Evolutionary conservation across 1,140 invertebrate genomes (phyloP).

Genomic region (Asbolus verrucosus): DNA sequence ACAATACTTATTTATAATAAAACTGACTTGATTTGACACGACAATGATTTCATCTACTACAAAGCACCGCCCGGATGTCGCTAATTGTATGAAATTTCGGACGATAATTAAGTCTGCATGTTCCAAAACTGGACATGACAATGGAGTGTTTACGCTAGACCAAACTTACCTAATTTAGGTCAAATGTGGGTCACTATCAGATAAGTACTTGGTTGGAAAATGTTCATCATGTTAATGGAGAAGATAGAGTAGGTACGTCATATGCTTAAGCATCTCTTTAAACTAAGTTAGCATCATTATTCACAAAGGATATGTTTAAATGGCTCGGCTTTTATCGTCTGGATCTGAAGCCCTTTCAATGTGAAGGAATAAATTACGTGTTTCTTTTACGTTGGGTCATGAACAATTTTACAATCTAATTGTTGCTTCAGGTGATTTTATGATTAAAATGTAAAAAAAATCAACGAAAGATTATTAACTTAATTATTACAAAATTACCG

Average conservation of each 20-base stretch:
- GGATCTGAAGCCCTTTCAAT: no score
- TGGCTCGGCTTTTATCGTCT: neutral
- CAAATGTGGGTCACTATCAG: constrained; percentile 10
- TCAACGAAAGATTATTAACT: neutral
- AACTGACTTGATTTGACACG: no score
- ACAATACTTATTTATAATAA: no score
- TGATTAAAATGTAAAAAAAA: neutral
- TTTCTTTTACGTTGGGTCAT: neutral
- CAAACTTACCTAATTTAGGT: constrained; percentile 7
- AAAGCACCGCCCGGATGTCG: no score
- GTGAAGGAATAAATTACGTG: neutral
- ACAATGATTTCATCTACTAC: no score
- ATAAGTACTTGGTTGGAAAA: constrained; percentile 1
- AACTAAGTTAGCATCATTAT: constrained; percentile 1
- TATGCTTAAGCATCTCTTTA: constrained; percentile 2
- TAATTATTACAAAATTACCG: neutral
- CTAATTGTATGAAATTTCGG: no score
- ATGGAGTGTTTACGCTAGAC: neutral
- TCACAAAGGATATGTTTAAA: constrained; percentile 2
- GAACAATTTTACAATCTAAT: neutral
- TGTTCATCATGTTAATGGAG: constrained; percentile 7
- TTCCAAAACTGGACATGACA: neutral
- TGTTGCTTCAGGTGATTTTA: neutral
- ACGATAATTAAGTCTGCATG: no score
- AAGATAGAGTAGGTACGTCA: constrained; percentile 5